A percentile compares a stretch with the other conserved stretches of the same genome.
Evolutionary conservation across 2,797 vertebrate species (phyloP).

Genomic region (Channallabes apus): DNA sequence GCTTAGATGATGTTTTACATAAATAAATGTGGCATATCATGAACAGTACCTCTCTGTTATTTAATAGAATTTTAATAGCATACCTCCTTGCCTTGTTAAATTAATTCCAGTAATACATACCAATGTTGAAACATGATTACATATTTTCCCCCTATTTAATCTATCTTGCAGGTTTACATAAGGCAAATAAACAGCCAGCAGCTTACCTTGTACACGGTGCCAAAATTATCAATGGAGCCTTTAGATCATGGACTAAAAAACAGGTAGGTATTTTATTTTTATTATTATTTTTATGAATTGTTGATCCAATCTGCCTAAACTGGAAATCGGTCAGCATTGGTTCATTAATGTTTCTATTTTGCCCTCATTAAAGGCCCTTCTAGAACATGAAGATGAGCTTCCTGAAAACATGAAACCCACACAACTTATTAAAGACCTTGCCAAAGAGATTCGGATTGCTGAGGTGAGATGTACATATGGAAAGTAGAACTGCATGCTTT

Average conservation of each 20-base stretch:
- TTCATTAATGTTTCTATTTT: constrained; percentile 21
- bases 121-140: not conserved
- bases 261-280: constrained; percentile 73
- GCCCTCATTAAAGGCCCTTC: constrained; percentile 79
- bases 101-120: not conserved
- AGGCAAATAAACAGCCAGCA: constrained; percentile 91
- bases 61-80: not conserved
- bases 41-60: not conserved
- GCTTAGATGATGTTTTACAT: not conserved
- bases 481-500: not conserved
- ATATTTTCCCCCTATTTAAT: constrained; percentile 1
- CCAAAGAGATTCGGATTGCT: constrained; percentile 96
- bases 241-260: constrained; percentile 98
- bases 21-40: not conserved
- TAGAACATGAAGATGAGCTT: constrained; percentile 97
- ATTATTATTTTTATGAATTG: not conserved
- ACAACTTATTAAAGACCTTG: constrained; percentile 98
- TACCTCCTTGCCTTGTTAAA: not conserved
- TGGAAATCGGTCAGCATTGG: constrained; percentile 1
- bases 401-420: constrained; percentile 98
- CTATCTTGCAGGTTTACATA: constrained; percentile 85
- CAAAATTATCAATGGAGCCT: constrained; percentile 97
- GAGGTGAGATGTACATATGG: constrained; percentile 77
- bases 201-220: constrained; percentile 93
- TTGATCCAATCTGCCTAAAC: constrained; percentile 15